phyloP scores from a whole-genome alignment of 2,113 vertebrate species.

The Fregetta grallaria region DNA sequence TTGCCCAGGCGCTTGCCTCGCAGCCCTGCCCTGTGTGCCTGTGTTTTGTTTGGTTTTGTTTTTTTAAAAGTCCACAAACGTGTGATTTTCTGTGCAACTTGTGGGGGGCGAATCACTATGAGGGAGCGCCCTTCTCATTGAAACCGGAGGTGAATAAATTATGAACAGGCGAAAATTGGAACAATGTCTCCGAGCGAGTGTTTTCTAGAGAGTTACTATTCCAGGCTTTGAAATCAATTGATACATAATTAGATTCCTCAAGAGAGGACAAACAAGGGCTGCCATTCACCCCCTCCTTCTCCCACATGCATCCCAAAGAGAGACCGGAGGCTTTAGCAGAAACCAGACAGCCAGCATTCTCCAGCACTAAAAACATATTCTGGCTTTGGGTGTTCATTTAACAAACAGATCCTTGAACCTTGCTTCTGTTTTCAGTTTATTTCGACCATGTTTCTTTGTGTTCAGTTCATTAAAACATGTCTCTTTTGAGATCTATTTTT shows the following conservation, averaged over 20 bases:
- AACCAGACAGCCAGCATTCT: constrained; percentile 74
- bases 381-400: constrained; percentile 76
- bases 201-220: constrained; percentile 71
- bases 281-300: constrained; percentile 71
- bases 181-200: constrained; percentile 60
- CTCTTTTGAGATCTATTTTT: constrained; percentile 73
- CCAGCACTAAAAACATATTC: constrained; percentile 75
- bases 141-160: constrained; percentile 66
- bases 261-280: constrained; percentile 72
- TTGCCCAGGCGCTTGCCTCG: not conserved
- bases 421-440: constrained; percentile 75
- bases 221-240: constrained; percentile 73
- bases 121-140: constrained; percentile 8
- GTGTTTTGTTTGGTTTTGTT: not conserved
- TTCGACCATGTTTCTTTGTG: constrained; percentile 70
- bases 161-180: constrained; percentile 51
- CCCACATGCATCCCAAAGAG: constrained; percentile 71
- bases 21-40: not conserved
- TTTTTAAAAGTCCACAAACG: not conserved
- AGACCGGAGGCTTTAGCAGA: constrained; percentile 61
- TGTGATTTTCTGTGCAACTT: not conserved
- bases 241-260: constrained; percentile 76
- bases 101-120: not conserved
- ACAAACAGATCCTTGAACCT: constrained; percentile 76
- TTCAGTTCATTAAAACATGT: constrained; percentile 73